A percentile compares a stretch with the other conserved stretches of the same genome.
Evolutionary conservation across 2,113 vertebrate genomes (phyloP).

Genomic region (Myiozetetes cayanensis): DNA sequence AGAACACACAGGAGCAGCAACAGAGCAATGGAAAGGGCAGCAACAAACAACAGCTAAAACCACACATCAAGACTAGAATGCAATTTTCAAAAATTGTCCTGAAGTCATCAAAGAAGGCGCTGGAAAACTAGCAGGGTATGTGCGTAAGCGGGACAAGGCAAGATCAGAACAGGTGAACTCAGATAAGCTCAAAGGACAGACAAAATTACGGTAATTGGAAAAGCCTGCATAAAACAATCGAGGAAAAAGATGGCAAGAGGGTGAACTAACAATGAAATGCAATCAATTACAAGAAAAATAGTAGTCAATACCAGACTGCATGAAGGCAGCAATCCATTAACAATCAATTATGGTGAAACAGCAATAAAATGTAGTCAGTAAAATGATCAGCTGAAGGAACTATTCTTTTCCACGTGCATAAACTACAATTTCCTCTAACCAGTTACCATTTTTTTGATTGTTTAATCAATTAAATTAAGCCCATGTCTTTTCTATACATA

Average conservation of each 20-base stretch:
- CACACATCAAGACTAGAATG: not conserved
- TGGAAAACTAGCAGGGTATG: fast-evolving
- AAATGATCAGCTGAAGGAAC: not conserved
- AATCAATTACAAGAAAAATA: slow-evolving; percentile 21
- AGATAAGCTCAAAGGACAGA: not conserved
- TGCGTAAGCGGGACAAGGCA: not conserved
- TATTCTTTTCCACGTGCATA: not conserved
- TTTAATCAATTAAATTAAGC: not conserved
- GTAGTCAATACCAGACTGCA: slow-evolving; percentile 3
- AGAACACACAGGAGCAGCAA: fast-evolving
- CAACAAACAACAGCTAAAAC: not conserved
- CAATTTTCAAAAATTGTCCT: not conserved
- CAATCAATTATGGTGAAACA: slow-evolving; percentile 5
- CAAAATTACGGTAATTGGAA: not conserved
- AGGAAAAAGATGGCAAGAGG: not conserved
- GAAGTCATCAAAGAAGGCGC: not conserved
- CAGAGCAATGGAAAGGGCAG: not conserved
- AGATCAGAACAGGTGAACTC: not conserved
- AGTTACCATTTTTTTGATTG: not conserved
- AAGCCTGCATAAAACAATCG: not conserved
- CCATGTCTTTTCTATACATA: not conserved
- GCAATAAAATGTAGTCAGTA: not conserved
- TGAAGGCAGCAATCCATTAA: not conserved
- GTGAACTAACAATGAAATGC: not conserved
- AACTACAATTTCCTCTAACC: not conserved